These are phyloP conservation scores for Pseudomyrmex dendroicus DNA, from an alignment of 1,140 invertebrate species.

Conservation along the genomic window DNA sequence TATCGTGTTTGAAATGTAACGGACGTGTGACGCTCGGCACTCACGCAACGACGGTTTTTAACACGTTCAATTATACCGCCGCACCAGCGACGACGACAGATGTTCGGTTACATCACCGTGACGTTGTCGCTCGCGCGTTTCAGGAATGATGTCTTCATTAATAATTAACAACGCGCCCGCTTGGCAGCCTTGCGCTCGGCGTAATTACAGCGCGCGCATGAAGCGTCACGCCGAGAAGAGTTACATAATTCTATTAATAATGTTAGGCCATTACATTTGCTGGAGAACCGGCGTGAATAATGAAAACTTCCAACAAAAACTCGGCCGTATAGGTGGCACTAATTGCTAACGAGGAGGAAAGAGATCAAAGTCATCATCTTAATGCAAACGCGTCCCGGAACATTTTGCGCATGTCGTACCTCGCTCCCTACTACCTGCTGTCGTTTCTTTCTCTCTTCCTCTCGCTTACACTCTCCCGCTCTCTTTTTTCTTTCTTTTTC, in stretches of 20 bases:
- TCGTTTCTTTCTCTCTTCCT: no score
- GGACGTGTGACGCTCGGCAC: conserved; percentile 10
- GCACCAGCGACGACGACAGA: conserved; percentile 32
- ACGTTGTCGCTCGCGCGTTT: conserved; percentile 45
- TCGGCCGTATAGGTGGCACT: conserved; percentile 37
- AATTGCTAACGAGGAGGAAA: conserved; percentile 53
- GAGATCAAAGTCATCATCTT: conserved; percentile 57
- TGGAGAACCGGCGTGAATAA: conserved; percentile 41
- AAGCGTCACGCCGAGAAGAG: conserved; percentile 3
- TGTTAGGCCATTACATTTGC: conserved; percentile 46
- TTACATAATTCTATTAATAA: conserved; percentile 63
- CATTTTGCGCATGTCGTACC: conserved; percentile 40
- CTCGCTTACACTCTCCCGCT: no score
- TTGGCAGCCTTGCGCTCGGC: conserved; percentile 38
- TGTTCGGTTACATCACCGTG: conserved; percentile 50
- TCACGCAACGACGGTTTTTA: conserved; percentile 43
- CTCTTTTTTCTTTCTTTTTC: neutral
- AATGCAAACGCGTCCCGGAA: conserved; percentile 31
- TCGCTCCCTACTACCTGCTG: no score
- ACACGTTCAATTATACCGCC: conserved; percentile 42
- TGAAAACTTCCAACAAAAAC: conserved; percentile 54
- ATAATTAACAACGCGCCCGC: conserved; percentile 49
- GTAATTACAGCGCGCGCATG: conserved; percentile 34
- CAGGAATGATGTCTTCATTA: conserved; percentile 52
- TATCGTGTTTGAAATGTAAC: conserved; percentile 32